phyloP scores from a whole-genome alignment of 1,140 invertebrate genomes.

The Atta cephalotes region DNA sequence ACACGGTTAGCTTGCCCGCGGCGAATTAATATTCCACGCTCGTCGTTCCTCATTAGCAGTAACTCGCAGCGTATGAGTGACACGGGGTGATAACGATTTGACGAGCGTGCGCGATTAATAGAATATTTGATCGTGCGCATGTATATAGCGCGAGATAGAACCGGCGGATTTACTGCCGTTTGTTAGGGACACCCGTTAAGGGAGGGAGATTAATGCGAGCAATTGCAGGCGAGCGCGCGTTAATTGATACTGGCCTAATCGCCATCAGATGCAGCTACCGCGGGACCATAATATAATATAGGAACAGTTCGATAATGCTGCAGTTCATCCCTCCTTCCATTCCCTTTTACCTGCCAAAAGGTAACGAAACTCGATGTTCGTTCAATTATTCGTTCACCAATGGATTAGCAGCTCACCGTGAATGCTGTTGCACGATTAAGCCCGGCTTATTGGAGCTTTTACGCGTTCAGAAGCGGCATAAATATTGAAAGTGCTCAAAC shows the following conservation, averaged over 20 bases:
- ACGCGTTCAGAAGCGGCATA: constrained; percentile 50
- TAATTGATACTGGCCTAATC: constrained; percentile 79
- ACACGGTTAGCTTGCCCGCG: constrained; percentile 9
- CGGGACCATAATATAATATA: constrained; percentile 73
- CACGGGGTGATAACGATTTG: constrained; percentile 74
- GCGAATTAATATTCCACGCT: constrained; percentile 68
- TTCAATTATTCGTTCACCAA: constrained; percentile 75
- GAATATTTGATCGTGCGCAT: constrained; percentile 73
- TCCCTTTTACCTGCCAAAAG: constrained; percentile 16
- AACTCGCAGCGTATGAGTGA: constrained; percentile 64
- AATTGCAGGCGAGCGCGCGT: constrained; percentile 73
- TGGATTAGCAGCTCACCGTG: constrained; percentile 69
- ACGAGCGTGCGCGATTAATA: constrained; percentile 73
- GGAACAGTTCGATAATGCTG: constrained; percentile 69
- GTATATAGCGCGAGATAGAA: constrained; percentile 67
- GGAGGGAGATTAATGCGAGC: constrained; percentile 76
- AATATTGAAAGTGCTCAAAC: constrained; percentile 59
- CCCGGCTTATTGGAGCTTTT: constrained; percentile 67
- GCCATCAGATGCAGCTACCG: constrained; percentile 73
- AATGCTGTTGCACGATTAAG: constrained; percentile 66
- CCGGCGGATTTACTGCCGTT: constrained; percentile 72
- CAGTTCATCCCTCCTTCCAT: neutral
- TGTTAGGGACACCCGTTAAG: constrained; percentile 74
- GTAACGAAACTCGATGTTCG: constrained; percentile 68
- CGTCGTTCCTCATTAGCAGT: constrained; percentile 75